Conservation (phyloP, 1,140 invertebrate species). For the Lordiphosa mommai region DNA sequence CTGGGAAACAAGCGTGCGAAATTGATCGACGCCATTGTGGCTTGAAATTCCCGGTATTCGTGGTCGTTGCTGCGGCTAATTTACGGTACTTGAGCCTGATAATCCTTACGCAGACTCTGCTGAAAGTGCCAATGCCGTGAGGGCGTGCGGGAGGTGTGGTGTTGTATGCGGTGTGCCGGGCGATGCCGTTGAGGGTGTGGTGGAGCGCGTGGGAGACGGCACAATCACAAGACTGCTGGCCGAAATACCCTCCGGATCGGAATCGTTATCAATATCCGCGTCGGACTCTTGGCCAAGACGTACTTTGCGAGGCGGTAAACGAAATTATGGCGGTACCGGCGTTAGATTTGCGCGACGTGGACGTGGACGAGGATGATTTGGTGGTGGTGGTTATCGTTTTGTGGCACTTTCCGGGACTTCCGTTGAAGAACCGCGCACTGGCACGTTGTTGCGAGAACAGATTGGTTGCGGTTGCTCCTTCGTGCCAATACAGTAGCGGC, state of each 20-base stretch:
- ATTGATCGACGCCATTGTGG: constrained; percentile 81
- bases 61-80: constrained; percentile 80
- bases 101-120: constrained; percentile 74
- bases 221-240: constrained; percentile 73
- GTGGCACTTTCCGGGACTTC: constrained; percentile 75
- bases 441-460: constrained; percentile 70
- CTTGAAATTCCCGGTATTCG: constrained; percentile 80
- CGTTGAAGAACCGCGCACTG: constrained; percentile 77
- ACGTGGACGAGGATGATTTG: constrained; percentile 17
- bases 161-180: constrained; percentile 36
- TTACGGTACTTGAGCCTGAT: constrained; percentile 67
- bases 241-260: constrained; percentile 69
- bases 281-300: constrained; percentile 24
- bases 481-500: constrained; percentile 67
- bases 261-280: constrained; percentile 62
- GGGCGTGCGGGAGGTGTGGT: constrained; percentile 43
- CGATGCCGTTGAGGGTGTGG: constrained; percentile 32
- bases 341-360: constrained; percentile 62
- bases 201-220: constrained; percentile 47
- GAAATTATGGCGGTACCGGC: constrained; percentile 45
- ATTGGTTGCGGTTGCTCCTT: constrained; percentile 72
- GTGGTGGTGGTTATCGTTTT: constrained; percentile 62
- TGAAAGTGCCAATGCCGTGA: constrained; percentile 79
- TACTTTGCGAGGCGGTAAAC: constrained; percentile 48
- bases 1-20: constrained; percentile 86